Base-by-base conservation (phyloP, 2,113 vertebrate species). In the Rissa tridactyla region DNA sequence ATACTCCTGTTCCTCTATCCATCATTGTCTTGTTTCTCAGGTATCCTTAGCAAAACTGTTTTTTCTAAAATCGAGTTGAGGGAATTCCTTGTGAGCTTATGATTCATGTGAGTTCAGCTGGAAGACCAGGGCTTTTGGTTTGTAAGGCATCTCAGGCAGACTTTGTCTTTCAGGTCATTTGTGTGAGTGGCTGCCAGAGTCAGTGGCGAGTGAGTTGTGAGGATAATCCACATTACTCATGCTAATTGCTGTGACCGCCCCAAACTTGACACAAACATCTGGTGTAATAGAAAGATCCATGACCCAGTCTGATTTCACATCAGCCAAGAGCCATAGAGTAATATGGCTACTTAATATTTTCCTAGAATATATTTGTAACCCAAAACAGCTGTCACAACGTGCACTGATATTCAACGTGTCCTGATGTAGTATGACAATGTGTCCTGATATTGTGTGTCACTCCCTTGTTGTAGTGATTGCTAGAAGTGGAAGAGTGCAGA, bases 201-300 rank as follows among this genome's bases (percentile, higher is more conserved):
- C 3, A 15, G 65, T 44, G 70, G 49, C 42, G 5, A 89, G 66
- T 51, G 60, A 81, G 19, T 57, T 91, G 78, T 4, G 11, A 94
- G 52, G 58, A 64, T 72, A 36, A 58, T 82, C 34, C 34, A 23
- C 75, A 90, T 85, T 90, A 94, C 49, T 96, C 91, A 87, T 4
- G 1, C 49, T 96, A 94, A 91, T 84, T 91, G 57, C 73, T 76
- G 66, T 76, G 52, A 85, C 65, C 0, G 2, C 89, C 69, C 57
- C 70, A 85, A 68, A 57, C 73, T 79, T 85, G 78, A 79, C 65
- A 85, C 60, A 87, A 96, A 85, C 93, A 96, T 62, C 87, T 76
- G 73, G 55, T 95, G 55, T 83, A 90, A 86, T 29, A 83, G 51
- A 62, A 93, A 90, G 60, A 86, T 77, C 76, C 36, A 86, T 71